These are phyloP conservation scores for Andrena trimmerana DNA, from an alignment of 2,888 invertebrate species.

Conservation along the genomic window DNA sequence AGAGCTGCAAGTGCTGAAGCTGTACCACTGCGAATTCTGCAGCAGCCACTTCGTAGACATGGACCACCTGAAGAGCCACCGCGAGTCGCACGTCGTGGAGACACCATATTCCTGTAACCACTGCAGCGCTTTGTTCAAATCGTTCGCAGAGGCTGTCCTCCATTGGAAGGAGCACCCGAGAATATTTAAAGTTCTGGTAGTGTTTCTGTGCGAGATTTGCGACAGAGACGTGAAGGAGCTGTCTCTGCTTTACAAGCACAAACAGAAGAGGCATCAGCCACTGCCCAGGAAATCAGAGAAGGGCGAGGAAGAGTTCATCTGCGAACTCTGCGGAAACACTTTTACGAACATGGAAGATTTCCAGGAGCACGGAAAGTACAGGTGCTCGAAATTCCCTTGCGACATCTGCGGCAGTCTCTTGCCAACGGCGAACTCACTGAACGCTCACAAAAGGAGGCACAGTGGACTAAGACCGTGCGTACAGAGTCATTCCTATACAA, in stretches of 20 bases:
- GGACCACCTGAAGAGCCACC: constrained; percentile 85
- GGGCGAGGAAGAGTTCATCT: constrained; percentile 76
- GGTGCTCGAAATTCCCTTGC: constrained; percentile 78
- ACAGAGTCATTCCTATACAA: too few species aligned
- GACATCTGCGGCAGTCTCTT: constrained; percentile 77
- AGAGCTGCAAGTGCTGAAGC: constrained; percentile 73
- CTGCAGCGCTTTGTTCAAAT: constrained; percentile 85
- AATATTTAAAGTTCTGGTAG: constrained; percentile 85
- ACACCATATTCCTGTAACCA: constrained; percentile 85
- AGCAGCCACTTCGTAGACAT: constrained; percentile 87
- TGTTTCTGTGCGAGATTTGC: constrained; percentile 85
- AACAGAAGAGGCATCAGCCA: constrained; percentile 86
- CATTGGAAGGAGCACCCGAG: constrained; percentile 87
- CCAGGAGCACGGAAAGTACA: constrained; percentile 71
- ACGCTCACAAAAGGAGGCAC: constrained; percentile 80
- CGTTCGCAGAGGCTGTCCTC: constrained; percentile 86
- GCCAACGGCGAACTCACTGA: constrained; percentile 76
- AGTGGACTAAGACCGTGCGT: constrained; percentile 79
- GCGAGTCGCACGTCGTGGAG: constrained; percentile 84
- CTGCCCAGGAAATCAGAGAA: constrained; percentile 82
- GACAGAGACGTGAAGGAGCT: constrained; percentile 86
- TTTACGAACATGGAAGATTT: constrained; percentile 69
- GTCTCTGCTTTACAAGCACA: constrained; percentile 87
- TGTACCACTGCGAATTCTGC: constrained; percentile 88
- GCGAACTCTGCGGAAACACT: constrained; percentile 87